These are phyloP conservation scores for Drosophila mimetica DNA, from an alignment of 2,888 invertebrate genomes.

Conservation along the genomic window DNA sequence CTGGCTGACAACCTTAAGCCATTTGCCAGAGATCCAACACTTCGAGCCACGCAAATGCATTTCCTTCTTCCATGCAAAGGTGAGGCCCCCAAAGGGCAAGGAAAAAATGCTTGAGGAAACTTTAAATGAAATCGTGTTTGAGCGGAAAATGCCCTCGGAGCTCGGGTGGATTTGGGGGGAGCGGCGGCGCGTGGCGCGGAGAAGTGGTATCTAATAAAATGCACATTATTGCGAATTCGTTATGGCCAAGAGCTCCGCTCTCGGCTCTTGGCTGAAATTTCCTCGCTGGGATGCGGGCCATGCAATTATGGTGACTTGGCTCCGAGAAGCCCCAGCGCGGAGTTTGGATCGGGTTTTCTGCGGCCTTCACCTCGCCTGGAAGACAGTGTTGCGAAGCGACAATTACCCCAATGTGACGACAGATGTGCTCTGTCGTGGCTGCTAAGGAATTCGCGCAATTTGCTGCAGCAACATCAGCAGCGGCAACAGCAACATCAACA, in stretches of 20 bases:
- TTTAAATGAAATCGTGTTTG: constrained; percentile 74
- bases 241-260: constrained; percentile 56
- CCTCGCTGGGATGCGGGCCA: constrained; percentile 30
- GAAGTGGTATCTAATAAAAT: constrained; percentile 67
- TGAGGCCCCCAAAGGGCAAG: constrained; percentile 56
- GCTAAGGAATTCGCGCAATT: constrained; percentile 74
- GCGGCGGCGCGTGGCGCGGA: constrained; percentile 3
- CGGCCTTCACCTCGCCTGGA: constrained; percentile 71
- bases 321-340: constrained; percentile 20
- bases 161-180: constrained; percentile 19
- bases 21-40: constrained; percentile 60
- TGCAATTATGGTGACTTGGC: constrained; percentile 52
- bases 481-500: constrained; percentile 16
- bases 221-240: constrained; percentile 76
- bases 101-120: constrained; percentile 58
- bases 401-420: constrained; percentile 57
- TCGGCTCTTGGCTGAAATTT: constrained; percentile 21
- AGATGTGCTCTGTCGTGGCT: constrained; percentile 52
- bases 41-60: constrained; percentile 45
- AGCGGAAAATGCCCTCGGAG: constrained; percentile 74
- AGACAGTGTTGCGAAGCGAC: constrained; percentile 60
- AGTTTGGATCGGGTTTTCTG: constrained; percentile 33
- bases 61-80: constrained; percentile 53
- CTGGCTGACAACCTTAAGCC: constrained; percentile 53
- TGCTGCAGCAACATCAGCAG: constrained; percentile 39